Conservation (phyloP, 2,797 vertebrate species). For the Ispidina picta region DNA sequence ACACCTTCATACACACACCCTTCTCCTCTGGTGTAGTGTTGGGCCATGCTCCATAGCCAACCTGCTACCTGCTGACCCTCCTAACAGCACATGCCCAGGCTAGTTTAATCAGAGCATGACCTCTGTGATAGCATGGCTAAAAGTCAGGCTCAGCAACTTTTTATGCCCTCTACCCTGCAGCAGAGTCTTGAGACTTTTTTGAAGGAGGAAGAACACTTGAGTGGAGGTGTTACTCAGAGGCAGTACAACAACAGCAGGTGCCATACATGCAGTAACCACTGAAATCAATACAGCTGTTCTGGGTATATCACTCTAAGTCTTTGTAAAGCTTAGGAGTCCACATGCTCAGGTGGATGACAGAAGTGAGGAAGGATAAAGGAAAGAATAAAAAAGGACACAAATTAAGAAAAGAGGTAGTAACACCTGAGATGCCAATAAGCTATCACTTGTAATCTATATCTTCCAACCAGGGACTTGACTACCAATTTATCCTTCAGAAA, state of each 20-base stretch:
- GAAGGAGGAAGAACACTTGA: neutral
- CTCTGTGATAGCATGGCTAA: no score
- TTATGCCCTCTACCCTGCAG: neutral
- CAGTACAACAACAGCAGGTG: neutral
- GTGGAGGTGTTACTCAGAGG: neutral
- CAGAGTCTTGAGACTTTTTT: neutral
- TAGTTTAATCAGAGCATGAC: neutral
- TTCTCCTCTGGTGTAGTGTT: neutral
- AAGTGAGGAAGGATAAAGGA: neutral
- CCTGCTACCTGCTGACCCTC: neutral
- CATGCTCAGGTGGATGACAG: neutral
- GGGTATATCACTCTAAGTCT: neutral
- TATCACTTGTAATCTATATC: neutral
- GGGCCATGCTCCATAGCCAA: neutral
- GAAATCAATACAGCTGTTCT: neutral
- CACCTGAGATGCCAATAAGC: neutral
- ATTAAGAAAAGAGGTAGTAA: neutral
- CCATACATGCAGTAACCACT: neutral
- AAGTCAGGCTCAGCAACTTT: neutral
- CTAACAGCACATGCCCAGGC: accelerated
- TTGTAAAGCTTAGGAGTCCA: neutral
- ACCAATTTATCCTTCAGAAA: neutral
- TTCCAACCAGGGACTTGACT: neutral
- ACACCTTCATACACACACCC: neutral
- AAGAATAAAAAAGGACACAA: neutral